These are phyloP conservation scores for Lacanobia oleracea DNA, from an alignment of 2,888 invertebrate species.

Conservation along the genomic window DNA sequence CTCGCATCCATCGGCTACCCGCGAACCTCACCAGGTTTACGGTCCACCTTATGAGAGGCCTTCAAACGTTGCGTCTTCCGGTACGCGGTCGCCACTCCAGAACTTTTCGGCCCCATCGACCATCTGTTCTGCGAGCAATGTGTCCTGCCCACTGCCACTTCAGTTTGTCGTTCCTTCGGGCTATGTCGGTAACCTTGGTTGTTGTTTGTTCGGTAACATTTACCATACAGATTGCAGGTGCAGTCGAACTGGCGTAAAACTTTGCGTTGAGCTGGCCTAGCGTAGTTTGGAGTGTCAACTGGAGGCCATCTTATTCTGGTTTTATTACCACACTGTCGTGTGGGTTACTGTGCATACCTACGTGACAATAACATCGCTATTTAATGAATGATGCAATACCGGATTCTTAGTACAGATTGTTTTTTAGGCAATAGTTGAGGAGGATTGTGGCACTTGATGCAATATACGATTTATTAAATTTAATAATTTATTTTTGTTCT, in stretches of 20 bases:
- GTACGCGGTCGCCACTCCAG: no score
- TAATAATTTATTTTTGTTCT: background rate
- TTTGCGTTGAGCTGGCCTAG: background rate
- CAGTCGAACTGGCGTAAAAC: background rate
- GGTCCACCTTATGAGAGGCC: no score
- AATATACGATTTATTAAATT: background rate
- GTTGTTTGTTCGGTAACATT: no score
- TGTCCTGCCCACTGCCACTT: no score
- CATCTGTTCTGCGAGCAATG: no score
- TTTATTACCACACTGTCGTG: background rate
- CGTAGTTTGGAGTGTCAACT: background rate
- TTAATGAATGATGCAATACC: slow-evolving; percentile 23
- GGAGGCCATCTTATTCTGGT: background rate
- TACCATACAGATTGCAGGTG: no score
- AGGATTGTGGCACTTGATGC: slow-evolving; percentile 7
- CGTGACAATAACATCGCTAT: slow-evolving; percentile 31
- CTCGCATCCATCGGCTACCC: no score
- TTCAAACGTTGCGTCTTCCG: no score
- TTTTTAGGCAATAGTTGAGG: slow-evolving; percentile 28
- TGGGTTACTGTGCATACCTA: background rate
- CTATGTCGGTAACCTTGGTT: no score
- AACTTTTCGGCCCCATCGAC: no score
- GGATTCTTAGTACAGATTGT: slow-evolving; percentile 44
- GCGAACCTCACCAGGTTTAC: no score
- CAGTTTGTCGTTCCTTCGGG: no score